Evolutionary conservation across 1,140 invertebrate genomes (phyloP).

Genomic region (Aphis craccivora): DNA sequence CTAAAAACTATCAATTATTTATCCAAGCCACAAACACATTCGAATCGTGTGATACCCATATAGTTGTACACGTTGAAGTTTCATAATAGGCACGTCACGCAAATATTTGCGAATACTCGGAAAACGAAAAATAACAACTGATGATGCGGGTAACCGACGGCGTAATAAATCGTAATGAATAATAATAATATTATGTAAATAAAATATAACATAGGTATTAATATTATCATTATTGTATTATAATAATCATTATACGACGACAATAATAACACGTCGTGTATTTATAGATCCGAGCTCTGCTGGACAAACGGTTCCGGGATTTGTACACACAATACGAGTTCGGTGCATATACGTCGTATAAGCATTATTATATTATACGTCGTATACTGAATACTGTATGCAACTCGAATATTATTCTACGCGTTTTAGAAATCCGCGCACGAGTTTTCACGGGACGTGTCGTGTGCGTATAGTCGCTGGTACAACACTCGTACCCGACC

Average conservation of each 20-base stretch:
- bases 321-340: slow-evolving; percentile 4
- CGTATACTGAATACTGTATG: background rate
- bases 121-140: background rate
- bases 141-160: background rate
- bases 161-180: background rate
- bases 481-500: background rate
- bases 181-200: too few relatives aligned
- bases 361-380: background rate
- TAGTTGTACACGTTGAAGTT: too few relatives aligned
- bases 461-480: too few relatives aligned
- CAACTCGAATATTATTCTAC: slow-evolving; percentile 11
- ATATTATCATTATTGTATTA: too few relatives aligned
- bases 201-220: background rate
- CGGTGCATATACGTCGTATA: background rate
- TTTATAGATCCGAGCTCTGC: background rate
- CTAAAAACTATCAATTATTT: background rate
- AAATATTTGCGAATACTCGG: background rate
- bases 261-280: background rate
- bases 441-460: background rate
- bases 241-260: too few relatives aligned
- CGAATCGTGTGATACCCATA: background rate
- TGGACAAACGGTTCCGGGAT: background rate
- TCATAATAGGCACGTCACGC: too few relatives aligned
- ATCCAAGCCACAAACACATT: background rate
- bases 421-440: background rate